Percentiles rank a stretch among this genome's conserved stretches.
Conservation (phyloP, 2,113 vertebrate genomes). For the Daboia siamensis region DNA sequence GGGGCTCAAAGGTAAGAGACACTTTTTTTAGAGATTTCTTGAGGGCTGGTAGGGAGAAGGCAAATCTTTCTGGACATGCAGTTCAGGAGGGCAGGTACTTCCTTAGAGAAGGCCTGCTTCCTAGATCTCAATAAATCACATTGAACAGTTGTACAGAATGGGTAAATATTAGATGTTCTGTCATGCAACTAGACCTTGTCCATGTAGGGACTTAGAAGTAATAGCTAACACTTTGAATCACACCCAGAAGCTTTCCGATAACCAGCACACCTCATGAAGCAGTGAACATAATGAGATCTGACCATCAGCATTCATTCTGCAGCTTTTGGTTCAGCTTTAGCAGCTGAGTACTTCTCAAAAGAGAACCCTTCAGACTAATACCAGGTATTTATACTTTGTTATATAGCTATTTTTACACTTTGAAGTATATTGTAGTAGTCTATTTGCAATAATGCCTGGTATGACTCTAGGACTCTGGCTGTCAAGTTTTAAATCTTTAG, state of each 20-base stretch:
- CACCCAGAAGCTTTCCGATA: background rate
- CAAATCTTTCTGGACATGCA: background rate
- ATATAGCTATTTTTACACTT: background rate
- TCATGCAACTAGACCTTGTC: background rate
- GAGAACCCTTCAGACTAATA: background rate
- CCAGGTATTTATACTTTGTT: background rate
- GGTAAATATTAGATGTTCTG: background rate
- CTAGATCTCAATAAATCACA: background rate
- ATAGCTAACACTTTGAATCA: background rate
- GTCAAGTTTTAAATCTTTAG: background rate
- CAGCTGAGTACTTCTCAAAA: background rate
- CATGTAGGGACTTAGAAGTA: background rate
- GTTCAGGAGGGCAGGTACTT: background rate
- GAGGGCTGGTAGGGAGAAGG: background rate
- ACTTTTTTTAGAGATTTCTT: background rate
- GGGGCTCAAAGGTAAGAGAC: background rate
- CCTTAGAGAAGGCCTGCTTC: background rate
- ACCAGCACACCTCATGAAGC: background rate
- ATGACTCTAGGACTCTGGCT: background rate
- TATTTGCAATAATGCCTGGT: conserved; percentile 27
- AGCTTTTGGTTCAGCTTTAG: background rate
- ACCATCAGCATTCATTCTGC: background rate
- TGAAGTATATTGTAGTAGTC: background rate
- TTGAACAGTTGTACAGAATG: background rate
- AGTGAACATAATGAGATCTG: background rate